Percentiles rank a stretch among this genome's conserved stretches.
These are phyloP conservation scores for Leptopilina syphax DNA, from an alignment of 2,888 invertebrate genomes.

Conservation along the genomic window DNA sequence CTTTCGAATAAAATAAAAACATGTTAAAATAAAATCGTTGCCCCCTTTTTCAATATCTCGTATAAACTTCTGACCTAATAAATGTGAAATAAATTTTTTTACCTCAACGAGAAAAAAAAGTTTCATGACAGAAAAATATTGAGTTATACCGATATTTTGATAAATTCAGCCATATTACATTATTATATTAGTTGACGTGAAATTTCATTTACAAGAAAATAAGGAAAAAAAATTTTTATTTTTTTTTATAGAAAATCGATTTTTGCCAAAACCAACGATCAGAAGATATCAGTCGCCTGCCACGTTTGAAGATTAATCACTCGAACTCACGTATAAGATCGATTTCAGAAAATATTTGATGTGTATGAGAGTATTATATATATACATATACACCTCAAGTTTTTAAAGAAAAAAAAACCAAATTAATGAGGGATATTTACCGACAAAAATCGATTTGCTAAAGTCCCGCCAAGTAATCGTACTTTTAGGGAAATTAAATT, in stretches of 20 bases:
- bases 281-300: conserved; percentile 45
- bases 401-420: neutral
- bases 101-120: too few relatives aligned
- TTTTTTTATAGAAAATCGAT: neutral
- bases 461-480: conserved; percentile 25
- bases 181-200: too few relatives aligned
- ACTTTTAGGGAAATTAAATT: conserved; percentile 11
- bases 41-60: too few relatives aligned
- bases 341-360: conserved; percentile 47
- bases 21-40: too few relatives aligned
- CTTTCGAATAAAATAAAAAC: too few relatives aligned
- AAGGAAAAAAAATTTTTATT: too few relatives aligned
- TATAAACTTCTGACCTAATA: too few relatives aligned
- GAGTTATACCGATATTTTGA: too few relatives aligned
- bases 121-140: too few relatives aligned
- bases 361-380: neutral
- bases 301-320: conserved; percentile 49
- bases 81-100: too few relatives aligned
- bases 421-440: conserved; percentile 10
- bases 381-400: neutral
- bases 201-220: too few relatives aligned
- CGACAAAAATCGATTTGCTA: neutral
- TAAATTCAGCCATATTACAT: too few relatives aligned
- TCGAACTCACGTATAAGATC: conserved; percentile 42
- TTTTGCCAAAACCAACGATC: conserved; percentile 1